phyloP scores from a whole-genome alignment of 2,888 invertebrate species.

The Parnassius orleans region DNA sequence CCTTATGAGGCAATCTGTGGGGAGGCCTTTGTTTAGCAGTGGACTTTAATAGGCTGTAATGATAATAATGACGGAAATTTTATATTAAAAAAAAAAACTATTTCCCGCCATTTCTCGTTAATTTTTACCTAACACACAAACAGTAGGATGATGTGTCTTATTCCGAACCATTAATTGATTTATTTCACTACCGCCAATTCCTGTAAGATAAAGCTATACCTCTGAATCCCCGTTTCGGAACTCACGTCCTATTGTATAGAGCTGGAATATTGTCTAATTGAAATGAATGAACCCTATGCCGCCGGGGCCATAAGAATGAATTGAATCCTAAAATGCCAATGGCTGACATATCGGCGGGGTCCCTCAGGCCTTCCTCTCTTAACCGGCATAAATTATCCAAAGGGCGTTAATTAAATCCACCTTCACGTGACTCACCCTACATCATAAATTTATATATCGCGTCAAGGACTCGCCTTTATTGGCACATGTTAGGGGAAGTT shows the following conservation, averaged over 20 bases:
- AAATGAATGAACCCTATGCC: slow-evolving; percentile 7
- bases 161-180: neutral
- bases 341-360: slow-evolving; percentile 18
- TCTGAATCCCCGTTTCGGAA: neutral
- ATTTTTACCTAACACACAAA: too few species aligned
- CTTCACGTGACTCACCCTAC: slow-evolving; percentile 21
- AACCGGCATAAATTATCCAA: slow-evolving; percentile 34
- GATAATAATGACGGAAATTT: too few species aligned
- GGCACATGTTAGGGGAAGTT: slow-evolving; percentile 9
- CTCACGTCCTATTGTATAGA: neutral
- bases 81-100: too few species aligned
- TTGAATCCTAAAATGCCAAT: slow-evolving; percentile 20
- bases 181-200: neutral
- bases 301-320: neutral
- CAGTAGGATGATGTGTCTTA: too few species aligned
- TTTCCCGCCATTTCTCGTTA: too few species aligned
- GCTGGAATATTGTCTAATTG: slow-evolving; percentile 3
- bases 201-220: neutral
- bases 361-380: neutral
- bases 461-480: slow-evolving; percentile 4
- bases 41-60: too few species aligned
- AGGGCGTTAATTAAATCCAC: slow-evolving; percentile 35
- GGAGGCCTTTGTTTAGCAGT: too few species aligned
- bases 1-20: too few species aligned
- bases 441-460: slow-evolving; percentile 20